Conservation (phyloP, 2,888 invertebrate genomes). For the Auanema sp. region DNA sequence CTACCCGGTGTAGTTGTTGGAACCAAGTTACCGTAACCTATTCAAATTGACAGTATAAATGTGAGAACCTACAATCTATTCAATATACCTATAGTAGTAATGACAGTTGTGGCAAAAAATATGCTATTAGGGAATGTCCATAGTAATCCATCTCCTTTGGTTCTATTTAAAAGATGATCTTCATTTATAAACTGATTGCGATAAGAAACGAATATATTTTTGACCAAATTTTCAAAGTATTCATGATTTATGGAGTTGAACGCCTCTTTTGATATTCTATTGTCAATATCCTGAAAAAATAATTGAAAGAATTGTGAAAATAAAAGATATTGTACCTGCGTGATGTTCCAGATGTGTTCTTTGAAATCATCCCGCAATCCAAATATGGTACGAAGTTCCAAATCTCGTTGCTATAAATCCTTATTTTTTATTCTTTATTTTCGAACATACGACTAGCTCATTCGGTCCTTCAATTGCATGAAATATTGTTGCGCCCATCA, state of each 20-base stretch:
- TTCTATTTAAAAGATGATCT: slow-evolving; percentile 58
- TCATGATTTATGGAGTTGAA: slow-evolving; percentile 61
- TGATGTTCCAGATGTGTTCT: slow-evolving; percentile 63
- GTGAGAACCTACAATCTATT: neutral
- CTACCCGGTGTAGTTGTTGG: slow-evolving; percentile 57
- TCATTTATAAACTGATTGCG: slow-evolving; percentile 62
- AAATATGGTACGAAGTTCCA: slow-evolving; percentile 54
- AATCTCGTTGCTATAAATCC: slow-evolving; percentile 51
- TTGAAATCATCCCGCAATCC: slow-evolving; percentile 56
- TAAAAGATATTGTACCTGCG: slow-evolving; percentile 52
- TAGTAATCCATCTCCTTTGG: slow-evolving; percentile 51
- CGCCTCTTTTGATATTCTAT: slow-evolving; percentile 57
- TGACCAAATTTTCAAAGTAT: slow-evolving; percentile 57
- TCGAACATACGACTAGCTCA: slow-evolving; percentile 51
- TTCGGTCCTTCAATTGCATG: slow-evolving; percentile 56
- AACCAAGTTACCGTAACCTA: slow-evolving; percentile 34
- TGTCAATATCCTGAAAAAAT: slow-evolving; percentile 44
- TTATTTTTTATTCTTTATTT: neutral
- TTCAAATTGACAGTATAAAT: too few species aligned
- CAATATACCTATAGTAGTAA: slow-evolving; percentile 62
- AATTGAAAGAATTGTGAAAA: slow-evolving; percentile 53
- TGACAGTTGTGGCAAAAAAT: slow-evolving; percentile 64
- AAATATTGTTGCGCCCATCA: slow-evolving; percentile 63
- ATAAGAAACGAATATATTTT: slow-evolving; percentile 47
- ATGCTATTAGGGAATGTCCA: slow-evolving; percentile 64